These are phyloP conservation scores for Masticophis lateralis DNA, from an alignment of 2,797 vertebrate species.

Conservation along the genomic window DNA sequence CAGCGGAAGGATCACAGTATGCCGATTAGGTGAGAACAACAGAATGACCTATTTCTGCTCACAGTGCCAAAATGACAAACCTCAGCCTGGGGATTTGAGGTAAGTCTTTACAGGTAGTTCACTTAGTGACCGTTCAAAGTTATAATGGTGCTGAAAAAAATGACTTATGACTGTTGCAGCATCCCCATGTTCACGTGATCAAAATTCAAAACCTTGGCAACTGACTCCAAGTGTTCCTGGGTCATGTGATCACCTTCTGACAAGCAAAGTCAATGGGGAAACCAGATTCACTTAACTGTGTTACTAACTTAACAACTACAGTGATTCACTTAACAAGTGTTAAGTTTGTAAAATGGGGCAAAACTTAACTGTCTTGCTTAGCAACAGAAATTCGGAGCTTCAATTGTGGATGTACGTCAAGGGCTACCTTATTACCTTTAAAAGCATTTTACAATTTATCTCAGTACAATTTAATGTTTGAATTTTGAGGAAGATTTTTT, in stretches of 20 bases:
- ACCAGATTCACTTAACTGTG: background rate
- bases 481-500: background rate
- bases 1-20: conserved; percentile 76
- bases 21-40: conserved; percentile 84
- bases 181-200: background rate
- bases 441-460: background rate
- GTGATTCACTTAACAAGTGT: background rate
- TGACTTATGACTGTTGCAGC: background rate
- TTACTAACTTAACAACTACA: background rate
- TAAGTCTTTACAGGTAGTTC: conserved; percentile 56
- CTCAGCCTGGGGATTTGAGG: conserved; percentile 75
- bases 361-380: background rate
- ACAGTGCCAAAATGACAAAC: conserved; percentile 82
- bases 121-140: background rate
- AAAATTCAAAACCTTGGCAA: background rate
- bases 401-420: background rate
- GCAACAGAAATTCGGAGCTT: background rate
- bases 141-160: background rate
- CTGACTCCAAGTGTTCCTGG: background rate
- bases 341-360: background rate
- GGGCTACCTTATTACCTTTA: background rate
- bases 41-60: conserved; percentile 95
- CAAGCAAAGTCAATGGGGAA: background rate
- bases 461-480: background rate
- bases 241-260: background rate